Evolutionary conservation across 2,113 vertebrate species (phyloP).

Genomic region (Sula dactylatra): DNA sequence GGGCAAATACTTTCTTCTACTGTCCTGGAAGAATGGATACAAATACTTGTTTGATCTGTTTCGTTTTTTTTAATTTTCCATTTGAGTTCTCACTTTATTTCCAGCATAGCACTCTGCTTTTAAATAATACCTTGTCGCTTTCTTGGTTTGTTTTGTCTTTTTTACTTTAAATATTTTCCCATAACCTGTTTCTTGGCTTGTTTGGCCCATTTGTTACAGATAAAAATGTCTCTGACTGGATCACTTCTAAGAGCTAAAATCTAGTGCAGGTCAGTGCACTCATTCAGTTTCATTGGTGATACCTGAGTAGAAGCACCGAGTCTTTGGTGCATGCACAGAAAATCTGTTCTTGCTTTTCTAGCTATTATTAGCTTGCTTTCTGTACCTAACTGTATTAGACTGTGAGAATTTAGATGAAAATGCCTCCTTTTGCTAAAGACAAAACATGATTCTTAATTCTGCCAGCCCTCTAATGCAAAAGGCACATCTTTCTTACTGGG

Average conservation of each 20-base stretch:
- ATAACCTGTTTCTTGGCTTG: accelerated
- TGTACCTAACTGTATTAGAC: no score
- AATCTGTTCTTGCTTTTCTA: background rate
- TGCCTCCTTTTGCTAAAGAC: background rate
- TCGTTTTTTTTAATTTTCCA: background rate
- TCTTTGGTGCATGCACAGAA: accelerated
- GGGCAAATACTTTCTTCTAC: background rate
- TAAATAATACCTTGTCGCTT: background rate
- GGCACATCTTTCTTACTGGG: accelerated
- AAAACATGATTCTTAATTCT: background rate
- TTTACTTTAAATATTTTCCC: background rate
- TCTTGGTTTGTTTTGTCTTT: background rate
- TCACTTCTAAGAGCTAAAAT: background rate
- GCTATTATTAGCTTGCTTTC: no score
- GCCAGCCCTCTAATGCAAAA: background rate
- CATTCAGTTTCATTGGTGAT: background rate
- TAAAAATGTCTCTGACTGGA: background rate
- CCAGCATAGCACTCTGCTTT: background rate
- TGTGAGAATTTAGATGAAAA: background rate
- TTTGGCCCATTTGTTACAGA: background rate
- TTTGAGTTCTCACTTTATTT: background rate
- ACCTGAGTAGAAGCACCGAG: background rate
- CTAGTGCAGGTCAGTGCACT: background rate
- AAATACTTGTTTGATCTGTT: background rate
- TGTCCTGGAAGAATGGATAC: background rate